Evolutionary conservation across 64 coral and sea anemone species (phyloP), one percentile per base, ranked within the genome.

Genomic region (Montipora efflorescens): DNA sequence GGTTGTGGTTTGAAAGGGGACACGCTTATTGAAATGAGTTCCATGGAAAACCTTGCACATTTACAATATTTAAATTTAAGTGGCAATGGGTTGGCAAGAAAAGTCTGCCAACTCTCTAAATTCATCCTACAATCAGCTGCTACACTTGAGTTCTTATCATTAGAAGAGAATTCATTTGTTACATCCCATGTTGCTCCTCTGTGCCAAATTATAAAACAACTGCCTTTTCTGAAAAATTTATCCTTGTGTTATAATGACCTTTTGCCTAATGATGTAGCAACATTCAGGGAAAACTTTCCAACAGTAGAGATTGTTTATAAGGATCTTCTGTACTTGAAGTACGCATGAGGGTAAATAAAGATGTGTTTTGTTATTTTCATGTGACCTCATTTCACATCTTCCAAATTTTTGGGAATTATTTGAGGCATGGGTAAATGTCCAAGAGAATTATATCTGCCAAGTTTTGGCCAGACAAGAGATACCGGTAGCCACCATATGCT

Each of bases 201-300:
- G 48, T 75, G 92, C 47, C 80, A 88, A 47, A 93, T 93, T 83
- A 19, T 88, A 8, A 80, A 67, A 16, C 76, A 88, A 22, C 48
- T 93, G 8, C 59, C 18, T 23, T 76, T 67, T 19, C 77, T 93
- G 11, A 87, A 88, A 59, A 88, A 47, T 25, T 52, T 93, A 28
- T 93, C 85, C 47, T 57, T 93, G 15, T 88, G 76, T 48, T 93
- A 81, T 20, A 93, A 93, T 58, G 83, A 93, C 14, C 57, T 93
- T 59, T 77, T 72, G 7, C 76, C 84, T 48, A 82, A 88, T 45
- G 92, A 93, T 43, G 75, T 93, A 4, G 50, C 6, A 59, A 88
- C 53, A 59, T 71, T 93, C 2, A 61, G 48, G 20, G 59, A 73
- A 47, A 48, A 21, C 8, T 45, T 93, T 72, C 76, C 84, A 47